These are phyloP conservation scores for Pachliopta kotzebuea DNA, from an alignment of 2,888 invertebrate species.

Conservation along the genomic window DNA sequence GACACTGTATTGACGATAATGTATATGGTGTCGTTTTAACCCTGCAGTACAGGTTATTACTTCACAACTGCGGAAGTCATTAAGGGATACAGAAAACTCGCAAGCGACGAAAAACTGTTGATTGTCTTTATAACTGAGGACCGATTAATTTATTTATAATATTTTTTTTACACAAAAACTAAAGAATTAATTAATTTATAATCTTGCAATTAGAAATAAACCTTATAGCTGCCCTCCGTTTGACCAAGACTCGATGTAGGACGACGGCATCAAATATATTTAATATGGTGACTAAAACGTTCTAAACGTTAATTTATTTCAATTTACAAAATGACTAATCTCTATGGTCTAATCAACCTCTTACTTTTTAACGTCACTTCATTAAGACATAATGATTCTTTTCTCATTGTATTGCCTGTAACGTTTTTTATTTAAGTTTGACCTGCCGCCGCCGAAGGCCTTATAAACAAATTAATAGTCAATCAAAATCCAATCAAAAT, in stretches of 20 bases:
- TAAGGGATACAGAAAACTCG: conserved; percentile 3
- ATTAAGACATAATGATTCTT: conserved; percentile 19
- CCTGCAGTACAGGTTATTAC: conserved; percentile 4
- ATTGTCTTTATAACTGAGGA: conserved; percentile 2
- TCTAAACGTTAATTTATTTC: not conserved
- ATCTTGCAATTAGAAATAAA: no score
- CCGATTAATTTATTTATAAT: not conserved
- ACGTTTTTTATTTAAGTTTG: conserved; percentile 23
- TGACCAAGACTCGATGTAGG: no score
- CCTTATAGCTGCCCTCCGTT: no score
- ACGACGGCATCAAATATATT: no score
- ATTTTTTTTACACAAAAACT: not conserved
- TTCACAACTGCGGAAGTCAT: conserved; percentile 8
- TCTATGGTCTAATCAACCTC: conserved; percentile 3
- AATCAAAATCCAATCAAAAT: conserved; percentile 63
- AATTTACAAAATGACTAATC: conserved; percentile 4
- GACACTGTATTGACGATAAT: not conserved
- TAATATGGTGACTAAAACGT: not conserved
- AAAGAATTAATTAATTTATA: not conserved
- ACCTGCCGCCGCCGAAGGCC: conserved; percentile 17
- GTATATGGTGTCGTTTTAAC: not conserved
- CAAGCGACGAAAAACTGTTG: conserved; percentile 3
- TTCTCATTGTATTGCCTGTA: conserved; percentile 6
- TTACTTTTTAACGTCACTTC: conserved; percentile 5
- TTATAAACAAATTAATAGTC: conserved; percentile 58